A percentile compares a stretch with the other conserved stretches of the same genome.
These are phyloP conservation scores for Anseranas semipalmata DNA, from an alignment of 2,113 vertebrate species.

Conservation along the genomic window DNA sequence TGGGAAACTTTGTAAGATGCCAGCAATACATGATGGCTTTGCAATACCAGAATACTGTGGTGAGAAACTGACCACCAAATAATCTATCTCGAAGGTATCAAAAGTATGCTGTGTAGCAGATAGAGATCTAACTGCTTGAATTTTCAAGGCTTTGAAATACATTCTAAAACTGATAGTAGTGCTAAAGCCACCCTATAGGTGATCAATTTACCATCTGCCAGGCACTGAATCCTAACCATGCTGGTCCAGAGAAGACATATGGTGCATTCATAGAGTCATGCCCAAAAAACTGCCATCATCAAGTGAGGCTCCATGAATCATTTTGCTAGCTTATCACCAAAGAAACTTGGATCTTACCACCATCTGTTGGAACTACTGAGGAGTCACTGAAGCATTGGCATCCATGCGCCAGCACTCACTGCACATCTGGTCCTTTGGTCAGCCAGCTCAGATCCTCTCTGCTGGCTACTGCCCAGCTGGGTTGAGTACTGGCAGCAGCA, in stretches of 20 bases:
- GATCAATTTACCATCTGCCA: conserved; percentile 69
- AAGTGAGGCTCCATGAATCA: conserved; percentile 69
- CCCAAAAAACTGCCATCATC: conserved; percentile 70
- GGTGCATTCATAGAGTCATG: conserved; percentile 65
- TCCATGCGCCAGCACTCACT: conserved; percentile 49
- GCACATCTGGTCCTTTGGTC: conserved; percentile 65
- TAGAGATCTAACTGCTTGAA: not conserved
- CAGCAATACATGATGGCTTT: not conserved
- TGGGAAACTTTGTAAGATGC: conserved; percentile 6
- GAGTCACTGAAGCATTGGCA: conserved; percentile 65
- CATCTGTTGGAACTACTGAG: conserved; percentile 62
- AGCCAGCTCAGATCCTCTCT: conserved; percentile 61
- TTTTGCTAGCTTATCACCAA: conserved; percentile 71
- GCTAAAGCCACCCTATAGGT: conserved; percentile 64
- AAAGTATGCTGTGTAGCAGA: not conserved
- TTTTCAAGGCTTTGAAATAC: conserved; percentile 46
- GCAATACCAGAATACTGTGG: not conserved
- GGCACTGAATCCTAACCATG: conserved; percentile 49
- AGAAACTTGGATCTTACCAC: conserved; percentile 69
- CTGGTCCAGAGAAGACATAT: conserved; percentile 72
- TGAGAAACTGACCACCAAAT: not conserved
- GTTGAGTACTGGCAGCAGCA: conserved; percentile 53
- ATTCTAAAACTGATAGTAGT: conserved; percentile 48
- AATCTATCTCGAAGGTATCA: conserved; percentile 17
- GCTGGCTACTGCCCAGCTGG: conserved; percentile 59